Evolutionary conservation across 2,113 vertebrate genomes (phyloP).

Genomic region (Cyprinodon brontotheroides): DNA sequence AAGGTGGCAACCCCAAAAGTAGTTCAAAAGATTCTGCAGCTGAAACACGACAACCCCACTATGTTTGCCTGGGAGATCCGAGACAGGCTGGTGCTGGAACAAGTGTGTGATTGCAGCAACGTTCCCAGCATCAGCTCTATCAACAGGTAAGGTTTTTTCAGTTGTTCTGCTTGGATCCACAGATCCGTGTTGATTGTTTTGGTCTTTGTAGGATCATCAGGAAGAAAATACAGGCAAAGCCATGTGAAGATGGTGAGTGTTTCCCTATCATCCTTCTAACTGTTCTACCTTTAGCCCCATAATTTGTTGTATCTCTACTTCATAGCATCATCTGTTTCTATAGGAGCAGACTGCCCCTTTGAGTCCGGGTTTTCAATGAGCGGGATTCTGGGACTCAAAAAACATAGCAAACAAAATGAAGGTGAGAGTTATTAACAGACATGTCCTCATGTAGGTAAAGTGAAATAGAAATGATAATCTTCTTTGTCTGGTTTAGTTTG

Average conservation of each 20-base stretch:
- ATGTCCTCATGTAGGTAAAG: too few species aligned
- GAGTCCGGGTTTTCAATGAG: constrained; percentile 79
- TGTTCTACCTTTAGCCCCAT: background rate
- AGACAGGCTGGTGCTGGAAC: constrained; percentile 81
- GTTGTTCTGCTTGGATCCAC: constrained; percentile 43
- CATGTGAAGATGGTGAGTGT: constrained; percentile 66
- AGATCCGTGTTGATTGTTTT: background rate
- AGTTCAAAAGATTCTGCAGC: constrained; percentile 82
- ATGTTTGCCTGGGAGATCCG: constrained; percentile 87
- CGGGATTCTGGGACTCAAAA: constrained; percentile 77
- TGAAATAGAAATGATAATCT: too few species aligned
- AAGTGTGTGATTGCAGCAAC: constrained; percentile 78
- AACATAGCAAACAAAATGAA: constrained; percentile 36
- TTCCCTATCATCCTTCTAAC: background rate
- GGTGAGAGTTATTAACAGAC: constrained; percentile 23
- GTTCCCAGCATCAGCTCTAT: constrained; percentile 87
- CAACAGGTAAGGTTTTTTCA: constrained; percentile 72
- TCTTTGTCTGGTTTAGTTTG: too few species aligned
- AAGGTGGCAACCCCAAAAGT: constrained; percentile 85
- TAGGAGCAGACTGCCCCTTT: constrained; percentile 16
- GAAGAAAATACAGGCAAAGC: constrained; percentile 78
- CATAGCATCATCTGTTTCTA: constrained; percentile 27
- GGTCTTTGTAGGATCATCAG: constrained; percentile 80
- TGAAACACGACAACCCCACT: constrained; percentile 81
- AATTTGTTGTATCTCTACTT: constrained; percentile 23